phyloP scores from a whole-genome alignment of 2,888 invertebrate genomes.

The Platynereis dumerilii region DNA sequence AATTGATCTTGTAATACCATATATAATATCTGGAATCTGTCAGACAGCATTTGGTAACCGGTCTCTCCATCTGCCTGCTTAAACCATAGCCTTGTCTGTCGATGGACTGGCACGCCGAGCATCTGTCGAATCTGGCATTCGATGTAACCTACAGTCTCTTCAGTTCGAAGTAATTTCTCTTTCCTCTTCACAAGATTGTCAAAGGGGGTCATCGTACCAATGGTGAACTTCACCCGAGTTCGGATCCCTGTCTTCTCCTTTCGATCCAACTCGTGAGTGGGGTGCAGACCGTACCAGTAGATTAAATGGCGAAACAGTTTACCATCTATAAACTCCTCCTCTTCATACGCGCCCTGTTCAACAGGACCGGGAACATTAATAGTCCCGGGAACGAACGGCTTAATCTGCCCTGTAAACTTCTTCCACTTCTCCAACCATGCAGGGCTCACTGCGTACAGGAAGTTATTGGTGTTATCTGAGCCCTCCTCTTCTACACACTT shows the following conservation, averaged over 20 bases:
- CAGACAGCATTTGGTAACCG: too few relatives aligned
- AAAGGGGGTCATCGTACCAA: neutral
- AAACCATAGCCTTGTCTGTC: neutral
- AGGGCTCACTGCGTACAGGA: neutral
- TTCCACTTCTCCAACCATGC: neutral
- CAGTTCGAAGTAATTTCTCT: neutral
- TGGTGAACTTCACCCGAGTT: neutral
- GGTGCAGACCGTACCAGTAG: neutral
- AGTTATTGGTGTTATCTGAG: neutral
- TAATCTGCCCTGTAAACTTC: neutral
- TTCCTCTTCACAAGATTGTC: neutral
- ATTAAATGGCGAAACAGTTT: neutral
- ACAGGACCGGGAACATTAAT: neutral
- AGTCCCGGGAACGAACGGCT: neutral
- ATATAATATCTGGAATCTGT: too few relatives aligned
- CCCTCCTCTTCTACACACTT: too few relatives aligned
- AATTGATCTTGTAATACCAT: too few relatives aligned
- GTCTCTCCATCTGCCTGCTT: neutral
- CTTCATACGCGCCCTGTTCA: neutral
- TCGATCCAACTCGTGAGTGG: conserved; percentile 1
- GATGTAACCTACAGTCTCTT: neutral
- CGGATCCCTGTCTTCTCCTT: neutral
- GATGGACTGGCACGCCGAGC: neutral
- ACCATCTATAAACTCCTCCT: neutral
- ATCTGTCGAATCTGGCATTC: conserved; percentile 4